phyloP scores from a whole-genome alignment of 2,797 vertebrate genomes.

The Platalea minor region DNA sequence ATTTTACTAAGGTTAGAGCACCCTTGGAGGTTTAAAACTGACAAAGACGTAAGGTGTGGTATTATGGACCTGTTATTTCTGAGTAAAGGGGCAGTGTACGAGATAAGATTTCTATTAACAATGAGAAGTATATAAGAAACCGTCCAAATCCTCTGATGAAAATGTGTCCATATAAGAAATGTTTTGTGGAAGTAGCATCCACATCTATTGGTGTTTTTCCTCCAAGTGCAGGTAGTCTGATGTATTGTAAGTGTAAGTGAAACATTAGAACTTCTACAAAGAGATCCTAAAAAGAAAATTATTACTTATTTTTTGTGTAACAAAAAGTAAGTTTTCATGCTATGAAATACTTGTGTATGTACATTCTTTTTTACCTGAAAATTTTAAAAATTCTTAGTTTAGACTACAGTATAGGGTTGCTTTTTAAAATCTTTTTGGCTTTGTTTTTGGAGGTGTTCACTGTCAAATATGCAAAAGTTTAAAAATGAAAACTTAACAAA shows the following conservation, averaged over 20 bases:
- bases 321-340: not conserved
- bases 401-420: rapidly evolving
- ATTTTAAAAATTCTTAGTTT: not conserved
- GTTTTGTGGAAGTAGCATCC: not conserved
- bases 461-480: not conserved
- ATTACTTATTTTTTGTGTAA: rapidly evolving
- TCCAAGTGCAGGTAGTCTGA: not conserved
- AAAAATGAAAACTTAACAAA: not conserved
- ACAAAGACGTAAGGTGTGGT: rapidly evolving
- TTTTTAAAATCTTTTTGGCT: rapidly evolving
- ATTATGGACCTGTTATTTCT: not conserved
- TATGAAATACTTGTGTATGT: not conserved
- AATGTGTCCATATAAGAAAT: not conserved
- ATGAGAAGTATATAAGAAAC: not conserved
- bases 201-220: not conserved
- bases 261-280: not conserved
- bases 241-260: not conserved
- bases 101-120: not conserved
- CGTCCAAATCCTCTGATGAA: not conserved
- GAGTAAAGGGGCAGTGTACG: not conserved
- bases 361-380: not conserved
- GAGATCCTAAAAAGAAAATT: not conserved
- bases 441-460: not conserved
- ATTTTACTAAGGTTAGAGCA: not conserved
- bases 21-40: not conserved